Base-by-base conservation (phyloP, 2,797 vertebrate genomes). In the Myioborus miniatus region DNA sequence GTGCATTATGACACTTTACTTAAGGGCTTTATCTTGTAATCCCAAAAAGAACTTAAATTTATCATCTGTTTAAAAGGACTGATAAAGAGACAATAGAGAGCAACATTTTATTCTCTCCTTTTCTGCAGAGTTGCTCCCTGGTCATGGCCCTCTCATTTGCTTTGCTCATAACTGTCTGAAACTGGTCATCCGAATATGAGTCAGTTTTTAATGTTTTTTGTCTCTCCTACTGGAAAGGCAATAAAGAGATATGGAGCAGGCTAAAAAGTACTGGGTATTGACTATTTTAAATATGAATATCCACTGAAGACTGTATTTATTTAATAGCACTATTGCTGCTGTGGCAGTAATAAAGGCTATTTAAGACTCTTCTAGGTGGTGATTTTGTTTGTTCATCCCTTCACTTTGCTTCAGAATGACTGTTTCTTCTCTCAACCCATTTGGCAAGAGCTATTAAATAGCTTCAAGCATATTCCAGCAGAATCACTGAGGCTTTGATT, bases 191-290 rank as follows among this genome's bases (percentile, higher is more conserved):
- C 8, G 2, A 85, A 84, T 41, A 60, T 6, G 17, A 81, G 68
- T 47, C 55, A 10, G 32, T 22, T 85, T 69, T 72, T 80, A 94
- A 79, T 32, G 46, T 8, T 39, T 20, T 81, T 80, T 72, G 65
- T 15, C 12, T 41, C 30, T 71, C 53, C 63, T 90, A 14, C 67
- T 60, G 49, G 64, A 88, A 53, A 3, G 8, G 68, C 60, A 89
- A 89, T 96, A 96, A 97, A 95, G 53, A 53, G 86, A 72, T 94
- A 90, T 78, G 81, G 36, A 86, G 87, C 89, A 92, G 30, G 36
- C 37, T 92, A 58, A 90, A 80, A 90, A 79, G 23, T 65, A 41
- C 58, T 91, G 47, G 83, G 5, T 92, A 75, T 86, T 91, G 64
- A 55, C 62, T 90, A 26, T 89, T 68, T 87, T 65, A 77, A 84